Conservation (phyloP, 2,113 vertebrate genomes). For the Blennius ocellaris region DNA sequence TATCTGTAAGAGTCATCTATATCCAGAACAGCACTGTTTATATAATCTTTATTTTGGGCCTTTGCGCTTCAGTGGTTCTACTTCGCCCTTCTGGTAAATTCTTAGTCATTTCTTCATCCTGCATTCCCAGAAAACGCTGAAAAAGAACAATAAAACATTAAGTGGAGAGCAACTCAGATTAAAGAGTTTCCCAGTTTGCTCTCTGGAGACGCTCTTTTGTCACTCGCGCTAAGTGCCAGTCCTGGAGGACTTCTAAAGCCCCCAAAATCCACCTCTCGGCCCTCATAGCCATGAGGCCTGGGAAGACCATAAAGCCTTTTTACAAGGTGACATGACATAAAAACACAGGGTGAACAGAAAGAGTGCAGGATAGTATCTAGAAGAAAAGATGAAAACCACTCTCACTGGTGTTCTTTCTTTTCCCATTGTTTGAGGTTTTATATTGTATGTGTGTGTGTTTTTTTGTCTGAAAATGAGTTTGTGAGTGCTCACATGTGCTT, state of each 20-base stretch:
- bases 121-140: background rate
- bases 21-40: too few species aligned
- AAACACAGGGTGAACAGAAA: slow-evolving; percentile 62
- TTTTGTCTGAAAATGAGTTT: background rate
- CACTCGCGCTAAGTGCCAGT: slow-evolving; percentile 66
- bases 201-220: slow-evolving; percentile 69
- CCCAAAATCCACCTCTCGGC: slow-evolving; percentile 57
- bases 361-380: slow-evolving; percentile 40
- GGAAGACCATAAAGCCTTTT: slow-evolving; percentile 79
- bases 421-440: slow-evolving; percentile 11
- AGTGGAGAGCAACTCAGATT: slow-evolving; percentile 15
- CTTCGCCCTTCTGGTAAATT: background rate
- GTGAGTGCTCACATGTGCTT: slow-evolving; percentile 13
- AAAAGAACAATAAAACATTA: background rate
- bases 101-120: slow-evolving; percentile 3
- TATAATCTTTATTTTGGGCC: too few species aligned
- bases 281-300: slow-evolving; percentile 59
- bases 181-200: slow-evolving; percentile 59
- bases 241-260: slow-evolving; percentile 64
- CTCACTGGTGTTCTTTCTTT: slow-evolving; percentile 30
- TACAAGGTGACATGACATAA: slow-evolving; percentile 83
- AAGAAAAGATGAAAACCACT: slow-evolving; percentile 29
- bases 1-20: too few species aligned
- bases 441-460: slow-evolving; percentile 1
- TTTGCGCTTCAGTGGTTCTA: background rate